Conservation (phyloP, 35 echinoderm and acorn worm genomes). For the Lytechinus pictus region DNA sequence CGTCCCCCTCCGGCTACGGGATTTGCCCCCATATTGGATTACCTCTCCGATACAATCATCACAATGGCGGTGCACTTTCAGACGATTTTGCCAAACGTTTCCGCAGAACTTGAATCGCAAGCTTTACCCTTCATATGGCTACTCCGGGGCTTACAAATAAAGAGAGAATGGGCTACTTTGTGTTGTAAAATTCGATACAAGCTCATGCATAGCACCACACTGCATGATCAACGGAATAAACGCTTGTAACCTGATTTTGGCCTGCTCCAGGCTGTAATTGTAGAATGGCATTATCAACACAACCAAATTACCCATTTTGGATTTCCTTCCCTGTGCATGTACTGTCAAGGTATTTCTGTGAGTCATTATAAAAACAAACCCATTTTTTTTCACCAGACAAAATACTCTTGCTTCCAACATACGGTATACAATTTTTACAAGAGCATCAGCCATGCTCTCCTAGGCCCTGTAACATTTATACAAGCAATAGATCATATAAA, state of each 20-base stretch:
- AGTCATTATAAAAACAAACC: conserved; percentile 2
- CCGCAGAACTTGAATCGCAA: background rate
- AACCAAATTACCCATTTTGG: background rate
- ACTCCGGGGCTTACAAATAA: background rate
- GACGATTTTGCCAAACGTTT: background rate
- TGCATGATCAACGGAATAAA: background rate
- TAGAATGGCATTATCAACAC: conserved; percentile 13
- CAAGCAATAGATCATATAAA: too few relatives aligned
- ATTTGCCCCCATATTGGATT: conserved; percentile 27
- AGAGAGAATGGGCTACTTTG: background rate
- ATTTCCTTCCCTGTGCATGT: background rate
- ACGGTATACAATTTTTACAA: background rate
- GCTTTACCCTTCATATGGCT: background rate
- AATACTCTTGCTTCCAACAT: background rate
- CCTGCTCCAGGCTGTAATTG: background rate
- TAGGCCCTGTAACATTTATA: too few relatives aligned
- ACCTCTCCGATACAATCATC: conserved; percentile 6
- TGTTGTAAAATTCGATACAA: background rate
- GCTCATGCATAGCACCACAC: background rate
- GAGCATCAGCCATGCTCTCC: background rate
- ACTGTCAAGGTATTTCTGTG: background rate
- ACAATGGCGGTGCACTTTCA: conserved; percentile 30
- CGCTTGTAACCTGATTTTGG: conserved; percentile 10
- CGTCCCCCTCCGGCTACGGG: conserved; percentile 21
- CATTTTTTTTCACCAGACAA: background rate